Conservation (phyloP, 2,888 invertebrate genomes). For the Xestia c-nigrum region DNA sequence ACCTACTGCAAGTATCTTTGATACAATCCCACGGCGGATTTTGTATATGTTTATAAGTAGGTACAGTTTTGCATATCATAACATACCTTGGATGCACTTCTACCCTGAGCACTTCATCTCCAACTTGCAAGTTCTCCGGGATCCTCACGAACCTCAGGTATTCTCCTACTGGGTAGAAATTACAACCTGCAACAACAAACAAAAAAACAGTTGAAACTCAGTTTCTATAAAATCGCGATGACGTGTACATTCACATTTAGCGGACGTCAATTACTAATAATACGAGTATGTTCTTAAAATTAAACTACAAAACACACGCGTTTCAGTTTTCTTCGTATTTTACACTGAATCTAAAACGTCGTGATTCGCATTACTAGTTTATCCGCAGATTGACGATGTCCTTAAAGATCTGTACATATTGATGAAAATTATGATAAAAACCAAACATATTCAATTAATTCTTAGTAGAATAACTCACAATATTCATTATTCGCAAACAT, state of each 20-base stretch:
- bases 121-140: slow-evolving; percentile 94
- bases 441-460: not conserved
- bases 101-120: slow-evolving; percentile 94
- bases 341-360: not conserved
- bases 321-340: not conserved
- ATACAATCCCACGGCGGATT: slow-evolving; percentile 5
- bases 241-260: not conserved
- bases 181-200: slow-evolving; percentile 92
- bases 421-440: not conserved
- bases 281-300: too few species aligned
- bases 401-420: not conserved
- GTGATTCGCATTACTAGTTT: not conserved
- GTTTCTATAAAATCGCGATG: too few species aligned
- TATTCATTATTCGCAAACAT: slow-evolving; percentile 46
- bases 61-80: too few species aligned
- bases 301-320: not conserved
- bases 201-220: not conserved
- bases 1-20: slow-evolving; percentile 24
- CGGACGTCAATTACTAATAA: too few species aligned
- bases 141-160: slow-evolving; percentile 96
- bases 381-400: not conserved
- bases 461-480: slow-evolving; percentile 25
- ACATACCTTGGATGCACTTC: slow-evolving; percentile 95
- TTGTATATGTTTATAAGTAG: not conserved
- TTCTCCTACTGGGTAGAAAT: slow-evolving; percentile 96